Evolutionary conservation across 2,797 vertebrate species (phyloP), one percentile per base, ranked within the genome.

Genomic region (Argyrosomus regius): DNA sequence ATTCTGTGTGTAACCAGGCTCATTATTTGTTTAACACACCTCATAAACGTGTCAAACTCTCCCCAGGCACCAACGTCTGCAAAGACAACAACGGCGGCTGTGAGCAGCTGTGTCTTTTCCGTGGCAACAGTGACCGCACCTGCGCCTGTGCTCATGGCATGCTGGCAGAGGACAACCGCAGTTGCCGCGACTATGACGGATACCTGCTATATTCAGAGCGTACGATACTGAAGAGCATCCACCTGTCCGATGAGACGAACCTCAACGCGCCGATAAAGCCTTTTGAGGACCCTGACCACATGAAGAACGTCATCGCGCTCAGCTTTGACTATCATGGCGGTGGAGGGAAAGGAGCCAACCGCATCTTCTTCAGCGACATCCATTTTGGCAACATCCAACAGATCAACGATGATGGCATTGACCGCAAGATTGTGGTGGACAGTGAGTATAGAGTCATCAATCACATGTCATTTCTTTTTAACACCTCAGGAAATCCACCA

Each of bases 341-440:
- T 0, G 96, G 96, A 70, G 96, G 96, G 68, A 97, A 96, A 5
- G 97, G 97, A 45, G 93, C 96, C 80, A 98, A 98, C 80, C 97
- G 98, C 77, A 96, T 99, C 82, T 99, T 99, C 95, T 99, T 97
- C 93, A 99, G 98, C 0, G 98, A 99, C 91, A 99, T 99, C 91
- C 98, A 99, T 94, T 99, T 99, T 0, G 98, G 98, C 56, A 99
- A 99, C 94, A 99, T 99, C 91, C 98, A 99, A 91, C 97, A 98
- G 92, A 98, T 99, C 94, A 98, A 96, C 0, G 96, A 99, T 0
- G 97, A 99, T 0, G 97, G 98, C 81, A 96, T 96, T 0, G 95
- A 96, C 22, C 96, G 97, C 87, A 97, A 93, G 91, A 99, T 96
- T 39, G 96, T 99, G 0, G 98, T 99, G 75, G 97, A 99, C 89